Evolutionary conservation across 2,113 vertebrate species (phyloP), one percentile per base, ranked within the genome.

Genomic region (Nibea coibor): DNA sequence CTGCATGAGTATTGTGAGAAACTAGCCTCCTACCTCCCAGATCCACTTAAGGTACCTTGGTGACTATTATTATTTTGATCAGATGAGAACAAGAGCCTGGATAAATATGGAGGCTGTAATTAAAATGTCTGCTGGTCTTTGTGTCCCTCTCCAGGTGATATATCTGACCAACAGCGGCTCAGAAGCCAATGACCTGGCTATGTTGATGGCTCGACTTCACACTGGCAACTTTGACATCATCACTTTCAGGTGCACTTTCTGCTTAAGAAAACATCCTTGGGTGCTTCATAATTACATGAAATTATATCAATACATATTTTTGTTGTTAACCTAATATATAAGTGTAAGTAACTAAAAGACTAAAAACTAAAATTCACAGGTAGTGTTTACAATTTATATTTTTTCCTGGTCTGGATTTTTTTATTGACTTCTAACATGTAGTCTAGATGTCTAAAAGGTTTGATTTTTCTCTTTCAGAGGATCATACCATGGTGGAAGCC

Each of bases 81-180:
- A 57, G 0, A 4, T 24, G 6, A 11, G 15, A 1, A 0, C 16
- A 43, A 15, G 17, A 24, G 4, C 12, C 6, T 28, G 1, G 16
- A 64, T 35, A 6, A 17, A 59, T 10, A 53, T 14, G 10, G 4
- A 17, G 14, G 26, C 12, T 45, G 26, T 50, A 53, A 62, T 54
- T 35, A 22, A 77, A 54, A 48, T 58, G 39, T 67, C 3, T 64
- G 26, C 45, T n/a, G 19, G 16, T 70, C 39, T 80, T 2, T 59
- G 3, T 84, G 26, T 42, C 63, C 22, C 14, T 58, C 6, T 80
- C 2, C 50, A 99, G 98, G 96, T 99, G 61, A 70, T 98, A 76
- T 99, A 96, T 88, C 85, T 99, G 66, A 95, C 95, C 54, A 99
- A 99, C 93, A 98, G 98, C 0, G 97, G 98, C 72, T 97, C 98